Base-by-base conservation (phyloP, 30 jellyfish, hydroid and myxozoan species). In the Clytia hemisphaerica region DNA sequence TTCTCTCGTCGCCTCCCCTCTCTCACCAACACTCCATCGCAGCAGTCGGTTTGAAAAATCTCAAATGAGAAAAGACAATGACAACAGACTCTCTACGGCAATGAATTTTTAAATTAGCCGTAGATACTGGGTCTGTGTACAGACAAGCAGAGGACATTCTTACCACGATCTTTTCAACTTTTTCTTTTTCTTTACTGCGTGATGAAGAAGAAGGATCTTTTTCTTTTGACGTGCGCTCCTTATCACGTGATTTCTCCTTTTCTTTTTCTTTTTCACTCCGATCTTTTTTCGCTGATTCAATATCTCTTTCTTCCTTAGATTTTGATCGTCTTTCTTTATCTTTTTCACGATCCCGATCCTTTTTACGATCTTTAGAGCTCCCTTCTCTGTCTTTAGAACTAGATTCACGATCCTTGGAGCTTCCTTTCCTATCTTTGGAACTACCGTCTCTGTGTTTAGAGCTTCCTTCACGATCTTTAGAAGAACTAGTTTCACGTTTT, bases 261-360 rank as follows among this genome's bases (percentile, higher is more conserved):
- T 29, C 61, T 19, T 48, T 32, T 48, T 5, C 26, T 9, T 48
- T 48, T 48, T 51, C 27, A 7, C 12, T 51, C 67, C 25, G 6
- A 46, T n/a, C 25, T 9, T 4, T 27, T 9, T n/a, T 46, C 25
- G 16, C 16, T 7, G 16, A 40, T 40, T 21, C 50, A 57, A 57
- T 22, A 57, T 4, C 19, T 21, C 70, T 22, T 57, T 22, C 70
- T 44, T 22, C 37, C 16, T 25, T 22, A n/a, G 27, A 22, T 57
- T 57, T 44, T 6, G 79, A 46, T 19, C 21, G 14, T 12, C 75
- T 74, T 33, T 67, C 96, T 78, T 72, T 85, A 15, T 58, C 80
- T n/a, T 55, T 21, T 57, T 33, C 38, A n/a, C 70, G 19, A 10
- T 57, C 60, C 30, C 22, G 50, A 34, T 53, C 79, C 59, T 21